Conservation (phyloP, 2,113 vertebrate species). For the mouse (Mus musculus) region GRCm39 chr5:142150501-142151000, state of each 20-base stretch:
- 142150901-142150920: neutral
- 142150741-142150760: neutral
- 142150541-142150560: neutral
- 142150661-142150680: conserved; percentile 51
- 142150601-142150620: too few relatives aligned
- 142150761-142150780: fast-evolving
- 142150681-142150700: conserved; percentile 29
- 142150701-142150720: neutral
- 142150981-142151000: neutral
- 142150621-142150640: neutral
- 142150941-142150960: too few relatives aligned
- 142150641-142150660: neutral
- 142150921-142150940: too few relatives aligned
- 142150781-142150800: fast-evolving
- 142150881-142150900: fast-evolving
- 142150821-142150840: neutral
- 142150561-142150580: neutral
- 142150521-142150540: neutral
- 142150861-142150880: neutral
- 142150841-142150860: neutral
- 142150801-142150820: neutral
- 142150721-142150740: neutral
- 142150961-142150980: fast-evolving
- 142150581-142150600: neutral
- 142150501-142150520: neutral